A percentile compares a stretch with the other conserved stretches of the same genome.
Evolutionary conservation across 2,113 vertebrate species (phyloP).

Genomic region (Cephalopholis sonnerati): DNA sequence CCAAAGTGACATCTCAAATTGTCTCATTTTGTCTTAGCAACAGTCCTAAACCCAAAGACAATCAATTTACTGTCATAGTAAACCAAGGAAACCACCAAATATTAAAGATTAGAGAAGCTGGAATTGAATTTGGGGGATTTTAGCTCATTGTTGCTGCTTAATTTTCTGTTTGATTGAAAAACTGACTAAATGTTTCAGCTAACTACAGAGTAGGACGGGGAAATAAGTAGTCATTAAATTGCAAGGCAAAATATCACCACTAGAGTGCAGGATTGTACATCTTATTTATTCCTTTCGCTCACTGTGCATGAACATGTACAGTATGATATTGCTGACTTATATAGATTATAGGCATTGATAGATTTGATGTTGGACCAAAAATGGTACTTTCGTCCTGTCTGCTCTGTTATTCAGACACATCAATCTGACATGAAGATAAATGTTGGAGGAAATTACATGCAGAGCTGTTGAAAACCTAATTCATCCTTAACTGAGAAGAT

Average conservation of each 20-base stretch:
- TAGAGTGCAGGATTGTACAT: slow-evolving; percentile 66
- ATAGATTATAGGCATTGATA: neutral
- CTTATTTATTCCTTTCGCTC: neutral
- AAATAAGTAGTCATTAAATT: neutral
- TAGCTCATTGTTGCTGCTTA: neutral
- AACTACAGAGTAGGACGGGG: too few species aligned
- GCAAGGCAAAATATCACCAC: slow-evolving; percentile 39
- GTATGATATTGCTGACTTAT: neutral
- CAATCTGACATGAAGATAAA: neutral
- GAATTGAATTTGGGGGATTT: neutral
- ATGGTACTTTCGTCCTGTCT: neutral
- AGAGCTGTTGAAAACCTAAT: neutral
- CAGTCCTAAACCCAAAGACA: neutral
- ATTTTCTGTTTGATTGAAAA: neutral
- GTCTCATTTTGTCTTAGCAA: neutral
- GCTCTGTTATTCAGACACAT: neutral
- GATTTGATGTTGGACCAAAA: neutral
- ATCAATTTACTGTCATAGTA: too few species aligned
- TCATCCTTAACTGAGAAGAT: neutral
- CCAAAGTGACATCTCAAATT: neutral
- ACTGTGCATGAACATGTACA: neutral
- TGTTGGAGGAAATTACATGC: neutral
- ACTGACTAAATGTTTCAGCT: neutral
- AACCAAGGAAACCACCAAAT: neutral
- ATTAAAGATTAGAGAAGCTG: neutral